Evolutionary conservation across 1,140 invertebrate genomes (phyloP), one percentile per base, ranked within the genome.

Genomic region (Hesperophylax magnus): DNA sequence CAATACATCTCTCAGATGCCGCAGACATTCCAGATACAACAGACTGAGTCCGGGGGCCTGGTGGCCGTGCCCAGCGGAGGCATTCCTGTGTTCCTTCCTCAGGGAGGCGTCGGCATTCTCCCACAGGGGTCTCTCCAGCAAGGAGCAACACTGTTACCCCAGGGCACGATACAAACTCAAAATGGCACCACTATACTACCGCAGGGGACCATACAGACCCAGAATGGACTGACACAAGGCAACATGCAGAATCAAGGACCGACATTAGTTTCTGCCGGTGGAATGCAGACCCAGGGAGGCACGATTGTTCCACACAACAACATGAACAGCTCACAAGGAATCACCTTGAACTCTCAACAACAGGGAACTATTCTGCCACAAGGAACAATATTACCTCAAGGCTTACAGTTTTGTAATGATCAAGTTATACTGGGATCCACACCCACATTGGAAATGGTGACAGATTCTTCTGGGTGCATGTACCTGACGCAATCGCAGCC

Each of bases 391-490:
- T 90, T 93, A 74, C 93, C 93, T 47, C 93, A 92, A 78, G 89
- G 91, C 0, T 88, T 92, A 78, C 89, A 91, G 72, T 93, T 91
- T 87, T 90, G 89, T 77, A 91, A 91, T 85, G 91, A 93, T 85
- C 91, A 93, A 88, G 86, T 94, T 67, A 86, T 94, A 11, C 86
- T 95, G 6, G 93, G 93, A 76, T 92, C 93, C 1, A 89, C 93
- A 4, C 92, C 93, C 8, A 93, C 92, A 14, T 86, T 95, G 60
- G 94, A 95, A 86, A 93, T 94, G 90, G 93, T 93, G 17, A 91
- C 92, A 5, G 91, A 93, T 85, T 93, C 93, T 0, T 92, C 92
- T 56, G 92, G 92, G 1, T 92, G 92, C 76, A 93, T 94, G 90
- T 93, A 94, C 82, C 88, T 94, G 52, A 88, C 89, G 63, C 39